These are phyloP conservation scores for Nyctereutes procyonoides DNA, from an alignment of 2,113 vertebrate species.

Conservation along the genomic window DNA sequence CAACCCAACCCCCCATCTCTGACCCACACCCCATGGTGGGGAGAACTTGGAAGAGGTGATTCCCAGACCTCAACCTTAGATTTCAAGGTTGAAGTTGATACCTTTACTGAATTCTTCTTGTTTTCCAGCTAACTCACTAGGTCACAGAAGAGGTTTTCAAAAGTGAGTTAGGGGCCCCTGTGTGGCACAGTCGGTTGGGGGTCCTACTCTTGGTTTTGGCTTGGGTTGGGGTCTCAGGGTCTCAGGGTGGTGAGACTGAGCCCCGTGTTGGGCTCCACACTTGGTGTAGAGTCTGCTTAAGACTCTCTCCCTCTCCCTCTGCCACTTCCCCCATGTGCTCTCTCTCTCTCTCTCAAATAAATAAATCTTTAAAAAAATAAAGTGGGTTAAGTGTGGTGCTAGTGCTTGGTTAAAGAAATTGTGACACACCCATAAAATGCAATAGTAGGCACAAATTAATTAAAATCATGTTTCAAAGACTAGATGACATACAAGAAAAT, in stretches of 20 bases:
- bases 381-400: not conserved
- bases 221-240: not conserved
- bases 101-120: not conserved
- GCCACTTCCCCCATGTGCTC: not conserved
- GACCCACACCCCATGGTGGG: not conserved
- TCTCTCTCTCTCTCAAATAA: not conserved
- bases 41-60: too few species aligned
- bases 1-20: not conserved
- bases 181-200: not conserved
- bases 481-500: not conserved
- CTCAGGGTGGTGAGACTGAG: not conserved
- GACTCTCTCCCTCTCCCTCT: not conserved
- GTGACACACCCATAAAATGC: not conserved
- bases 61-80: too few species aligned
- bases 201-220: not conserved
- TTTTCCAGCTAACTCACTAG: not conserved
- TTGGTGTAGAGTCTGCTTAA: not conserved
- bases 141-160: not conserved
- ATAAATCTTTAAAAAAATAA: not conserved
- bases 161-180: not conserved
- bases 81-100: not conserved
- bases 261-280: not conserved
- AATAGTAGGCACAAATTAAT: not conserved
- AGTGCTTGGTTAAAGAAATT: not conserved
- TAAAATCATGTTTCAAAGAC: not conserved